These are phyloP conservation scores for Acrobeloides nanus DNA, from an alignment of 2,888 invertebrate genomes.

Conservation along the genomic window DNA sequence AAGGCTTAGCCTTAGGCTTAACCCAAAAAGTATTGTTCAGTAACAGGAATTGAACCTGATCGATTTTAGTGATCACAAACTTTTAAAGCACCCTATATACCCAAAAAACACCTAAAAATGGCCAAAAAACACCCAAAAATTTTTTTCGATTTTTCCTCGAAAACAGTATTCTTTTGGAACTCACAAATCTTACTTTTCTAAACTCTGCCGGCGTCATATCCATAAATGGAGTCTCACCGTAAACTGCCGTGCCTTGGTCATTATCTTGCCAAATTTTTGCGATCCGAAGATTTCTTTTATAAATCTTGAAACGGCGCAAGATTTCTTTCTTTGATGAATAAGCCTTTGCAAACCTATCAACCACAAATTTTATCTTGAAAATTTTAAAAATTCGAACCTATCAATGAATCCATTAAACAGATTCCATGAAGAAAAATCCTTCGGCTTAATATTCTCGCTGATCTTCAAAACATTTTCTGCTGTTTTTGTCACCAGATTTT, in stretches of 20 bases:
- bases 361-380: not conserved
- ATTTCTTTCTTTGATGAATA: slow-evolving; percentile 39
- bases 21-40: too few relatives aligned
- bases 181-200: slow-evolving; percentile 28
- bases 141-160: too few relatives aligned
- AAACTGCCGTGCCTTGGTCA: slow-evolving; percentile 43
- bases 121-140: too few relatives aligned
- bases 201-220: slow-evolving; percentile 45
- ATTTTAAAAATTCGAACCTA: slow-evolving; percentile 20
- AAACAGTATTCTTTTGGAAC: too few relatives aligned
- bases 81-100: too few relatives aligned
- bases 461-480: too few relatives aligned
- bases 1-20: too few relatives aligned
- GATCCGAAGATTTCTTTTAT: slow-evolving; percentile 40
- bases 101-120: too few relatives aligned
- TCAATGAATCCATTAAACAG: slow-evolving; percentile 43
- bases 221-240: slow-evolving; percentile 47
- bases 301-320: slow-evolving; percentile 41
- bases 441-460: slow-evolving; percentile 30
- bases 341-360: slow-evolving; percentile 32
- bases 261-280: slow-evolving; percentile 36
- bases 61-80: too few relatives aligned
- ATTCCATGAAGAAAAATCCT: slow-evolving; percentile 43
- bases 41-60: too few relatives aligned
- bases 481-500: too few relatives aligned